Conservation (phyloP, 2,113 vertebrate genomes). For the Scortum barcoo region DNA sequence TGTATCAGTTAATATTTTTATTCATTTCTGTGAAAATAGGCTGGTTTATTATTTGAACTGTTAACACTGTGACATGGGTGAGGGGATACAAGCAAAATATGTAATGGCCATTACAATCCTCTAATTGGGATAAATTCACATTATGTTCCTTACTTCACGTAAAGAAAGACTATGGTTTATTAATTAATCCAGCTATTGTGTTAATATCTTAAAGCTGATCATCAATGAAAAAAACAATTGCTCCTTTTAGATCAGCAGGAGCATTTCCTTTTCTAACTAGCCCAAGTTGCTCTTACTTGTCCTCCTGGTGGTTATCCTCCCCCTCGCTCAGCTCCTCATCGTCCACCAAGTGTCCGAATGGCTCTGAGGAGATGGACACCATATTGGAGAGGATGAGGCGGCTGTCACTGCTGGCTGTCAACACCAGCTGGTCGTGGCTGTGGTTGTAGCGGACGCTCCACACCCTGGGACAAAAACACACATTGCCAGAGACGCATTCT, state of each 20-base stretch:
- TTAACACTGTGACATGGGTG: not conserved
- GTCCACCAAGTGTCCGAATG: slow-evolving; percentile 96
- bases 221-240: not conserved
- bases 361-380: slow-evolving; percentile 99
- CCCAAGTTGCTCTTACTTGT: slow-evolving; percentile 86
- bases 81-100: not conserved
- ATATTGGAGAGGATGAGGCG: slow-evolving; percentile 98
- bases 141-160: not conserved
- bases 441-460: slow-evolving; percentile 99
- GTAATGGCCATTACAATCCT: not conserved
- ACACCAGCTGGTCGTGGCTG: slow-evolving; percentile 96
- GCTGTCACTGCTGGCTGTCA: slow-evolving; percentile 98
- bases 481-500: not conserved
- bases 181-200: not conserved
- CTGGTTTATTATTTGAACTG: not conserved
- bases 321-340: slow-evolving; percentile 96
- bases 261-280: not conserved
- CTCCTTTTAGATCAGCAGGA: not conserved
- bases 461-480: slow-evolving; percentile 85
- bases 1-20: no score
- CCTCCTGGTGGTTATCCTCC: slow-evolving; percentile 91
- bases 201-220: not conserved
- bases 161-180: not conserved
- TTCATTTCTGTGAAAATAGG: no score
- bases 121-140: not conserved